Percentiles rank a stretch among this genome's conserved stretches.
Conservation (phyloP, 2,888 invertebrate species). For the Linhomoeus sp. region DNA sequence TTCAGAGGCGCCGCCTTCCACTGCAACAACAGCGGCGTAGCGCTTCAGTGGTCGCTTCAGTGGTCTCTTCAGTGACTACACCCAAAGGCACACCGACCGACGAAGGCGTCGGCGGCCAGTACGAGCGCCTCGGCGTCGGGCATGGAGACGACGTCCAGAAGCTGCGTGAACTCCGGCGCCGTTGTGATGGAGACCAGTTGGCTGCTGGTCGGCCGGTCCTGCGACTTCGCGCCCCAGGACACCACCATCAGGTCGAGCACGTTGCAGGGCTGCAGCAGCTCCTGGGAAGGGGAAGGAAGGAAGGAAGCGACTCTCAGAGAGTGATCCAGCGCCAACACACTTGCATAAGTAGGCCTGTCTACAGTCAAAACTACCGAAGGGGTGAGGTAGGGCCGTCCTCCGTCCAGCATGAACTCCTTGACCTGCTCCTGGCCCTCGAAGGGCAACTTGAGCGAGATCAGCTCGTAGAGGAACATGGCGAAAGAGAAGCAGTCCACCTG, state of each 20-base stretch:
- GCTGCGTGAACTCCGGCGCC: slow-evolving; percentile 77
- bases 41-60: neutral
- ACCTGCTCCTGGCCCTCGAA: slow-evolving; percentile 91
- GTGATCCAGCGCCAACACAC: neutral
- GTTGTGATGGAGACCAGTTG: slow-evolving; percentile 76
- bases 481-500: slow-evolving; percentile 94
- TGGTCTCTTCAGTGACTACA: neutral
- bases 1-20: neutral
- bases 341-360: neutral
- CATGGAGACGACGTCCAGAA: slow-evolving; percentile 54
- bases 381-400: slow-evolving; percentile 68
- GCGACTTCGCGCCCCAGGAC: slow-evolving; percentile 66
- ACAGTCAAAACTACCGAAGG: slow-evolving; percentile 41
- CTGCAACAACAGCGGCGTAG: neutral
- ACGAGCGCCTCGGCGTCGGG: slow-evolving; percentile 29
- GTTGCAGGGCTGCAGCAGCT: slow-evolving; percentile 37
- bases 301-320: neutral
- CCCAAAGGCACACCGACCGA: neutral
- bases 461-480: slow-evolving; percentile 92
- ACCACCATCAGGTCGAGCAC: slow-evolving; percentile 82
- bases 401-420: slow-evolving; percentile 84
- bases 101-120: slow-evolving; percentile 5
- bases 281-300: slow-evolving; percentile 17
- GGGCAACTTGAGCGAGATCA: slow-evolving; percentile 73
- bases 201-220: slow-evolving; percentile 72